phyloP scores from a whole-genome alignment of 2,888 invertebrate genomes.

The Keiferia lycopersicella region DNA sequence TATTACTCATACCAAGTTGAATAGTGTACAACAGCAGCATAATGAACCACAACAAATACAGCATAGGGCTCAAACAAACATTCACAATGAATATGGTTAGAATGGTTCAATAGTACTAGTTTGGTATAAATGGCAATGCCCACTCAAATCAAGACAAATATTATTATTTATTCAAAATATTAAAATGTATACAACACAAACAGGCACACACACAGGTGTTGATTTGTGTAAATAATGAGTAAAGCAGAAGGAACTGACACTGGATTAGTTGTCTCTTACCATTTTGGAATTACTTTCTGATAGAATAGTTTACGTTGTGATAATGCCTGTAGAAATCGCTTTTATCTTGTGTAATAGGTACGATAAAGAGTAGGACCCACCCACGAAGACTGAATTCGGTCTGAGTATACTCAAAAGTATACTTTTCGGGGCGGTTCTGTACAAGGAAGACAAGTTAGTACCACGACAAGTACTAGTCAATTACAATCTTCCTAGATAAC shows the following conservation, averaged over 20 bases:
- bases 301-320: neutral
- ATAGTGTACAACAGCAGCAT: neutral
- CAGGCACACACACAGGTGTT: neutral
- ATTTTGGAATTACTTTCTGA: neutral
- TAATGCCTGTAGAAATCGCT: neutral
- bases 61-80: neutral
- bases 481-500: neutral
- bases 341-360: conserved; percentile 5
- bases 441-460: neutral
- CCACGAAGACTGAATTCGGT: conserved; percentile 6
- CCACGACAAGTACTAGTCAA: neutral
- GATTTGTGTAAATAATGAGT: neutral
- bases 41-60: neutral
- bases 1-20: neutral
- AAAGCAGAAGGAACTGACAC: neutral
- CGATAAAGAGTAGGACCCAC: conserved; percentile 4
- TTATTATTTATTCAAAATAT: neutral
- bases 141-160: neutral
- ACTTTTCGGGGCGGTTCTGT: no score
- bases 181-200: neutral
- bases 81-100: neutral
- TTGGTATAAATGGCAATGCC: neutral
- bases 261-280: neutral
- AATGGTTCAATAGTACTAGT: conserved; percentile 2
- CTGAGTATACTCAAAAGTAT: no score